Evolutionary conservation across 1,140 invertebrate genomes (phyloP).

Genomic region (Pararge aegeria): DNA sequence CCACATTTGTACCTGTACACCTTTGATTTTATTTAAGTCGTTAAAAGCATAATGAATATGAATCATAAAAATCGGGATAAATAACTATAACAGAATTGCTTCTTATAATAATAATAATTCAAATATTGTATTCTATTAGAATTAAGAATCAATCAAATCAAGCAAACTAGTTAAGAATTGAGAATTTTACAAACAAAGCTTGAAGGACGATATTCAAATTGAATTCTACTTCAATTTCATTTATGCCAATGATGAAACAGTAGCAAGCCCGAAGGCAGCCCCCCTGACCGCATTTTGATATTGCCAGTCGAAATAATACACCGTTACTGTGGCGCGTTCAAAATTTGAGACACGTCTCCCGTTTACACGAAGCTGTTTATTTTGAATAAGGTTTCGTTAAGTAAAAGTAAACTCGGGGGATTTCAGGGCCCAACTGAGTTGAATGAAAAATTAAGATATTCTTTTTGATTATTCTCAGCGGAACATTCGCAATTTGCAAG

Average conservation of each 20-base stretch:
- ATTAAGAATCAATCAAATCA: no score
- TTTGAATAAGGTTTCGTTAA: slow-evolving; percentile 75
- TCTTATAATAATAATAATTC: not conserved
- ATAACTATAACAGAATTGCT: not conserved
- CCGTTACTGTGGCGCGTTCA: slow-evolving; percentile 49
- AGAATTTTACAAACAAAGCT: not conserved
- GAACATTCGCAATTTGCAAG: slow-evolving; percentile 1
- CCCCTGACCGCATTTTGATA: slow-evolving; percentile 42
- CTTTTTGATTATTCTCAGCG: slow-evolving; percentile 44
- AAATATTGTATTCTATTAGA: no score
- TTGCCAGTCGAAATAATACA: slow-evolving; percentile 57
- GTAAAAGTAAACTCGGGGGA: slow-evolving; percentile 69
- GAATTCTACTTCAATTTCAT: slow-evolving; percentile 9
- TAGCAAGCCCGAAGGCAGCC: slow-evolving; percentile 16
- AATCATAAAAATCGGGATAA: not conserved
- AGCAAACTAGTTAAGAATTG: not conserved
- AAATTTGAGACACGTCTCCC: slow-evolving; percentile 65
- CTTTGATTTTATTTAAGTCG: slow-evolving; percentile 12
- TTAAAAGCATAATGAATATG: not conserved
- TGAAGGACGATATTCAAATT: slow-evolving; percentile 11
- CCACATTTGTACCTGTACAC: no score
- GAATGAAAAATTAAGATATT: slow-evolving; percentile 74
- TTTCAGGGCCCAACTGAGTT: slow-evolving; percentile 47
- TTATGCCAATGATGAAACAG: slow-evolving; percentile 23
- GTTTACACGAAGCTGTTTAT: slow-evolving; percentile 72